Evolutionary conservation across 2,113 vertebrate species (phyloP).

Genomic region (Peromyscus polionotus): DNA sequence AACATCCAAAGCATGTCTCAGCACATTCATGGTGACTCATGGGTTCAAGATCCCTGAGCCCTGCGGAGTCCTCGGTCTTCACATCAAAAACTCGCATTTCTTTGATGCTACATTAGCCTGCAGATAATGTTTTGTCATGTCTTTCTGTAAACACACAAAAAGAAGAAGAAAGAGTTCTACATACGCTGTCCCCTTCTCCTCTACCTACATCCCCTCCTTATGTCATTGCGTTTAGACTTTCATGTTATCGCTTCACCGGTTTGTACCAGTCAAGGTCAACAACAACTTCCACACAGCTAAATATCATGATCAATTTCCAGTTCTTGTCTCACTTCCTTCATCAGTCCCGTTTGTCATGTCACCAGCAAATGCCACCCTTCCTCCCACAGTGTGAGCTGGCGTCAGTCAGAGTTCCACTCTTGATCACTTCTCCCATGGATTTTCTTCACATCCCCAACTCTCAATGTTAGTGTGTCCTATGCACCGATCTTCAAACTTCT

Average conservation of each 20-base stretch:
- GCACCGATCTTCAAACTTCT: background rate
- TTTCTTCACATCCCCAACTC: background rate
- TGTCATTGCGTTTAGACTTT: background rate
- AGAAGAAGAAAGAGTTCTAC: background rate
- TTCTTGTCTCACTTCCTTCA: background rate
- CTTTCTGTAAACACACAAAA: background rate
- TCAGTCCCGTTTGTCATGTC: background rate
- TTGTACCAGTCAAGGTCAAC: background rate
- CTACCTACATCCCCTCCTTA: background rate
- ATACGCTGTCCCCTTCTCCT: background rate
- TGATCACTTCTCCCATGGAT: background rate
- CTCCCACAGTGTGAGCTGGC: background rate
- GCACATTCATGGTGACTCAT: background rate
- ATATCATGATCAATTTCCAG: background rate
- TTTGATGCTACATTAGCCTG: background rate
- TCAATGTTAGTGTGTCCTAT: background rate
- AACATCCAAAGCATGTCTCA: background rate
- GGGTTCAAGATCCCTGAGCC: background rate
- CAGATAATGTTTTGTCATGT: background rate
- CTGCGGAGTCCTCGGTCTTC: background rate
- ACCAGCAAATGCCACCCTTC: background rate
- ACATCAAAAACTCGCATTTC: background rate
- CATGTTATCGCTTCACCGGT: background rate
- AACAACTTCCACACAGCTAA: background rate
- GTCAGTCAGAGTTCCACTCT: background rate